Conservation (phyloP, 2,888 invertebrate genomes). For the Drosophila demipolita region DNA sequence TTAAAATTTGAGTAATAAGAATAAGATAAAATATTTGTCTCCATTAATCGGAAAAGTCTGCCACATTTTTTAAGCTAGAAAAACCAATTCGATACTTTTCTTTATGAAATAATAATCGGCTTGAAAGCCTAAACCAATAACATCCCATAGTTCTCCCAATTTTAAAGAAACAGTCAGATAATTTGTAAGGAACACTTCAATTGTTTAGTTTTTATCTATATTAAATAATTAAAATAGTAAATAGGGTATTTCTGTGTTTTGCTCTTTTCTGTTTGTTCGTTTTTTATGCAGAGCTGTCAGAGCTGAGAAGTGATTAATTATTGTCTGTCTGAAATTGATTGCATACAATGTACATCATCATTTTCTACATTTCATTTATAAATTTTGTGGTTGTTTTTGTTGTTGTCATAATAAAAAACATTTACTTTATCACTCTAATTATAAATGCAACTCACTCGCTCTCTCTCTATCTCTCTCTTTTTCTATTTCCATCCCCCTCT, state of each 20-base stretch:
- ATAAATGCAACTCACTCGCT: conserved; percentile 28
- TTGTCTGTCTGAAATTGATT: neutral
- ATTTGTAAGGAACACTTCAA: neutral
- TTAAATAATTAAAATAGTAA: neutral
- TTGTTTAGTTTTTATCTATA: neutral
- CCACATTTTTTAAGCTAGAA: neutral
- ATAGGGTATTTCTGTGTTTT: neutral
- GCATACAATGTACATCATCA: neutral
- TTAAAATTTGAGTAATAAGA: too few species aligned
- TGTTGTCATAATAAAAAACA: conserved; percentile 19
- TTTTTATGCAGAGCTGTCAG: neutral
- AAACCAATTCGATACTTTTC: too few species aligned
- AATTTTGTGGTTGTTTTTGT: neutral
- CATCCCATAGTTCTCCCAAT: neutral
- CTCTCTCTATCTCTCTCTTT: neutral
- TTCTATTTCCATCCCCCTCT: neutral
- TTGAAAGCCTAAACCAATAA: neutral
- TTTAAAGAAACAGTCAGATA: neutral
- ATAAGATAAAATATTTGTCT: too few species aligned
- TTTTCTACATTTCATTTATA: conserved; percentile 12
- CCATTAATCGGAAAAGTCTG: neutral
- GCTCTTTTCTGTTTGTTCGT: neutral
- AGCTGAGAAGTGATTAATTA: conserved; percentile 1
- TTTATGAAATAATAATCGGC: neutral
- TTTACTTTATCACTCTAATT: conserved; percentile 41